A percentile compares a stretch with the other conserved stretches of the same genome.
Evolutionary conservation across 2,113 vertebrate genomes (phyloP).

Genomic region (Coturnix japonica): DNA sequence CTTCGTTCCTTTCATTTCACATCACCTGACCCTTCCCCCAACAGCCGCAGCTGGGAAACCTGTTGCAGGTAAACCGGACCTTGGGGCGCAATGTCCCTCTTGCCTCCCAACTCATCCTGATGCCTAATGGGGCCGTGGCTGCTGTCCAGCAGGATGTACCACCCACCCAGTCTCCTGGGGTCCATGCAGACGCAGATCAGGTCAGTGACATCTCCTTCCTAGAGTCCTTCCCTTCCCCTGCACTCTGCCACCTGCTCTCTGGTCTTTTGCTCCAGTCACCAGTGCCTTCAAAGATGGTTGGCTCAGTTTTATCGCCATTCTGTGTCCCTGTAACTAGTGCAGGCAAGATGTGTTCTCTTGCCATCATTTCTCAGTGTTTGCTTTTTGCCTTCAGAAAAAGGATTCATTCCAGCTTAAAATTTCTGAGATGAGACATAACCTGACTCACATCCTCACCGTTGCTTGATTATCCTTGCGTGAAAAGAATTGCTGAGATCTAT

Average conservation of each 20-base stretch:
- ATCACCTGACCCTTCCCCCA: slow-evolving; percentile 42
- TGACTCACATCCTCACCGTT: not conserved
- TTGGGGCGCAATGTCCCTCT: slow-evolving; percentile 89
- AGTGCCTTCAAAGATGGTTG: not conserved
- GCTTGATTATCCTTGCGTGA: not conserved
- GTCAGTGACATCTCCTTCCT: slow-evolving; percentile 74
- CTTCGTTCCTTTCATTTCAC: slow-evolving; percentile 21
- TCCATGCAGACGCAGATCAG: slow-evolving; percentile 92
- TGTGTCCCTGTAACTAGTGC: not conserved
- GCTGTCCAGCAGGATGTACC: slow-evolving; percentile 91
- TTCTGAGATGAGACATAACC: not conserved
- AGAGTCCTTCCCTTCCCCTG: not conserved
- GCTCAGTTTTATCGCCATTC: not conserved
- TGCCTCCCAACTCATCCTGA: slow-evolving; percentile 96
- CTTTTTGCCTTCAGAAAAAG: not conserved
- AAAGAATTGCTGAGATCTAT: not conserved
- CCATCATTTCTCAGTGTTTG: not conserved
- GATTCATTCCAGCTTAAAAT: not conserved
- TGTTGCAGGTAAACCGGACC: slow-evolving; percentile 85
- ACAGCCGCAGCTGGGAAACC: slow-evolving; percentile 87
- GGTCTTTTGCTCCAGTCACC: not conserved
- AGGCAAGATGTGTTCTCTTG: not conserved
- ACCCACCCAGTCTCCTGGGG: slow-evolving; percentile 79
- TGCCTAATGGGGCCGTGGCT: slow-evolving; percentile 94
- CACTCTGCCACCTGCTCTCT: not conserved